Conservation (phyloP, 2,888 invertebrate genomes). For the Platycheirus rosarum region DNA sequence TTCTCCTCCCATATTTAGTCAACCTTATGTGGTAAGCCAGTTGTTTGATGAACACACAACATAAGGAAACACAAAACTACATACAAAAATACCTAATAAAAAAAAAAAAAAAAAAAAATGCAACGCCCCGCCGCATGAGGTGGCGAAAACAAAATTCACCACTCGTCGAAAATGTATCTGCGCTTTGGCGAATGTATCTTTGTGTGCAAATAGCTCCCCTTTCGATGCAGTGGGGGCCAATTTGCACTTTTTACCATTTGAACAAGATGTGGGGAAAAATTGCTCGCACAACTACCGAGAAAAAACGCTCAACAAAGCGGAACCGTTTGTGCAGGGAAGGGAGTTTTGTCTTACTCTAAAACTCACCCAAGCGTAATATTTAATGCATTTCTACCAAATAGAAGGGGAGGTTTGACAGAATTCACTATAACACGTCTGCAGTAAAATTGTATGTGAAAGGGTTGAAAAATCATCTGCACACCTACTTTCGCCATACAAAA, state of each 20-base stretch:
- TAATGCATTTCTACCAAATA: slow-evolving; percentile 23
- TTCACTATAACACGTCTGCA: slow-evolving; percentile 60
- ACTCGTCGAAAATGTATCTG: slow-evolving; percentile 62
- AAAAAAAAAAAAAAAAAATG: slow-evolving; percentile 57
- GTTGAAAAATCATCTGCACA: slow-evolving; percentile 1
- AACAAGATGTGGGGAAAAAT: slow-evolving; percentile 53
- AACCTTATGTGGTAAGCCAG: slow-evolving; percentile 72
- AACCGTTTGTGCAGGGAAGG: slow-evolving; percentile 27
- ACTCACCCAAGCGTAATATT: slow-evolving; percentile 54
- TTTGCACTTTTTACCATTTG: slow-evolving; percentile 20
- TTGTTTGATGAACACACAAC: slow-evolving; percentile 67
- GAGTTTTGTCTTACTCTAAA: slow-evolving; percentile 33
- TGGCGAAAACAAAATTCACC: slow-evolving; percentile 61
- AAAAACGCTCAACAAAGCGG: slow-evolving; percentile 53
- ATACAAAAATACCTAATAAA: slow-evolving; percentile 7
- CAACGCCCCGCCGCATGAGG: slow-evolving; percentile 68
- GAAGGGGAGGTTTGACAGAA: slow-evolving; percentile 11
- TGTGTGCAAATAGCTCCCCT: slow-evolving; percentile 60
- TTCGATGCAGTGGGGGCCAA: slow-evolving; percentile 41
- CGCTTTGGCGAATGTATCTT: slow-evolving; percentile 47
- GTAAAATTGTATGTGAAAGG: neutral
- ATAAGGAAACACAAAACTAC: slow-evolving; percentile 1
- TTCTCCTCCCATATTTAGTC: slow-evolving; percentile 72
- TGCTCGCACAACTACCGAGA: slow-evolving; percentile 20
- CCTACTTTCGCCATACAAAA: neutral